Conservation (phyloP, 2,113 vertebrate genomes). For the Leucosticte australis region DNA sequence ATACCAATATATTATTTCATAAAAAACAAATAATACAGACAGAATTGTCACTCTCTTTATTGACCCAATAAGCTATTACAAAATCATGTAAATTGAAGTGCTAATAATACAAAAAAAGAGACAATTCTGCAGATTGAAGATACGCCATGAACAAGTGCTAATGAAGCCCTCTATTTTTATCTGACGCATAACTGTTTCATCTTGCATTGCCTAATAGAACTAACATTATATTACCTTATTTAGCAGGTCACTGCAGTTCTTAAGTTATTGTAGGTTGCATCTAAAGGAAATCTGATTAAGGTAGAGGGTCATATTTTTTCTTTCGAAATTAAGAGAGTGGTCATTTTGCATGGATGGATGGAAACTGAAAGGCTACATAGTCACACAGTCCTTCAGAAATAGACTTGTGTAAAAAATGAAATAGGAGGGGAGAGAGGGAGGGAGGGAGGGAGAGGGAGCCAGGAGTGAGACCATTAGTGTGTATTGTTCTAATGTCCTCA, state of each 20-base stretch:
- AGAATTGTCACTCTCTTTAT: neutral
- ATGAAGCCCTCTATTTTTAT: neutral
- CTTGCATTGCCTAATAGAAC: neutral
- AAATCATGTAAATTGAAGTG: neutral
- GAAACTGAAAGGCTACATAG: neutral
- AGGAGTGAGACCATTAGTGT: neutral
- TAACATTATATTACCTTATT: neutral
- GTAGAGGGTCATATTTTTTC: neutral
- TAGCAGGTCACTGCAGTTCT: neutral
- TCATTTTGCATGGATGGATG: neutral
- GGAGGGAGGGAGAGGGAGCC: neutral
- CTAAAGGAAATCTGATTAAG: neutral
- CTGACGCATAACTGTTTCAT: neutral
- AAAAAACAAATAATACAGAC: neutral
- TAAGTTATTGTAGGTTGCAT: neutral
- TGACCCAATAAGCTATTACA: neutral
- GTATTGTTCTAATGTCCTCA: conserved; percentile 18
- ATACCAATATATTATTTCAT: neutral
- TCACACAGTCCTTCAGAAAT: neutral
- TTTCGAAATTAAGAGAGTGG: neutral
- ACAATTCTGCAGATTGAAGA: neutral
- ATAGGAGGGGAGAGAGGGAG: neutral
- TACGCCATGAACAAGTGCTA: neutral
- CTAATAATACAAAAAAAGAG: neutral
- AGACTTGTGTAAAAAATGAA: neutral